phyloP scores from a whole-genome alignment of 2,797 vertebrate genomes.

The Poecile montanus region DNA sequence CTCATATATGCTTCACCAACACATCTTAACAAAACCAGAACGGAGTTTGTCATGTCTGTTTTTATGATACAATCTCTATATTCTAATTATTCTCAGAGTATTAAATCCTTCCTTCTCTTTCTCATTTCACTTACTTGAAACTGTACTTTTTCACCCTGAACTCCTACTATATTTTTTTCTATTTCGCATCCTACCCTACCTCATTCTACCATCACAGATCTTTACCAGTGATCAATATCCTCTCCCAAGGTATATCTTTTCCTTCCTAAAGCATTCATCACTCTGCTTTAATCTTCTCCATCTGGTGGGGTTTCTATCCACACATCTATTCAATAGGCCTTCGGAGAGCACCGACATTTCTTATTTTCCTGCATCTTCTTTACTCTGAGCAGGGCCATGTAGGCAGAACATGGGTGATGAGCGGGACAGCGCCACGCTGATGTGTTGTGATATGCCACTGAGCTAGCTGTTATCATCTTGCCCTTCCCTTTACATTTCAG shows the following conservation, averaged over 20 bases:
- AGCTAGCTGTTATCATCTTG: not conserved
- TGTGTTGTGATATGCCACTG: not conserved
- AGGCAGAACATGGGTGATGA: rapidly evolving
- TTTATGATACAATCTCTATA: not conserved
- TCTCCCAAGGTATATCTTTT: not conserved
- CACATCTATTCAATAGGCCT: not conserved
- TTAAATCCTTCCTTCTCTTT: not conserved
- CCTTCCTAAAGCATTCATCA: not conserved
- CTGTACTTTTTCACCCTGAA: not conserved
- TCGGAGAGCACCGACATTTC: not conserved
- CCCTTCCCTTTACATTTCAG: not conserved
- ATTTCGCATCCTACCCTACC: not conserved
- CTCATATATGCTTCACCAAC: rapidly evolving
- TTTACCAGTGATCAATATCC: not conserved
- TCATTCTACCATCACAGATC: not conserved
- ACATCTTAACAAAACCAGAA: not conserved
- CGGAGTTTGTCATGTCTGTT: not conserved
- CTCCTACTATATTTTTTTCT: not conserved
- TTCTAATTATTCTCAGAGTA: not conserved
- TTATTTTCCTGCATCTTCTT: not conserved
- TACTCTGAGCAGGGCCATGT: rapidly evolving
- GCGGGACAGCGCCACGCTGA: rapidly evolving
- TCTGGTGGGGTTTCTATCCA: not conserved
- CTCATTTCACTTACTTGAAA: not conserved
- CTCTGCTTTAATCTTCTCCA: not conserved